Evolutionary conservation across 2,797 vertebrate genomes (phyloP).

Genomic region (Tragelaphus eurycerus): DNA sequence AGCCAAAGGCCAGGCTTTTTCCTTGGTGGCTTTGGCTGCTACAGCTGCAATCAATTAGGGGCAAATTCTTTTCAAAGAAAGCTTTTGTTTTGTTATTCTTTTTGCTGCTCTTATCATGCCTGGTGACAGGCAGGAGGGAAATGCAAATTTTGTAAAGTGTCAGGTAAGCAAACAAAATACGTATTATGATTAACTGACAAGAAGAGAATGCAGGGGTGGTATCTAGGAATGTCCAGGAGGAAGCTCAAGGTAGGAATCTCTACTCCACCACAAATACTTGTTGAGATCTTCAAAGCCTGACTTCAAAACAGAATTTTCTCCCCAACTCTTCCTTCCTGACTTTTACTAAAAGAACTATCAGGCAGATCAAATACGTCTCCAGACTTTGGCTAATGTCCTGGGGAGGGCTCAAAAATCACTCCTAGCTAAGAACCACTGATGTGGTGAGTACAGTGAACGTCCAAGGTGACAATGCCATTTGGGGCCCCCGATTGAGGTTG

Average conservation of each 20-base stretch:
- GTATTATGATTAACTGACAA: slow-evolving; percentile 65
- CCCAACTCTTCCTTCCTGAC: neutral
- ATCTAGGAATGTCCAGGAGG: neutral
- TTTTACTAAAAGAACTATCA: neutral
- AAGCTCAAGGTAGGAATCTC: slow-evolving; percentile 41
- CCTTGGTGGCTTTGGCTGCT: slow-evolving; percentile 88
- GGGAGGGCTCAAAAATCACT: neutral
- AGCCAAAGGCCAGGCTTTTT: slow-evolving; percentile 88
- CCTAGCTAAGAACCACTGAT: neutral
- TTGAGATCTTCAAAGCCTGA: slow-evolving; percentile 59
- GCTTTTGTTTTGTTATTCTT: slow-evolving; percentile 63
- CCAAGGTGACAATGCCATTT: neutral
- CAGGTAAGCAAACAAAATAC: slow-evolving; percentile 77
- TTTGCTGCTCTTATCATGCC: slow-evolving; percentile 39
- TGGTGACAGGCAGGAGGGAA: slow-evolving; percentile 60
- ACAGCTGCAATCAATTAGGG: slow-evolving; percentile 92
- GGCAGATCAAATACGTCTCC: neutral
- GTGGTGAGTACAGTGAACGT: too few relatives aligned
- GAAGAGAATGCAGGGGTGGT: slow-evolving; percentile 68
- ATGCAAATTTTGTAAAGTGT: slow-evolving; percentile 79
- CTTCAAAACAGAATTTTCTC: neutral
- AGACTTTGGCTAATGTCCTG: neutral
- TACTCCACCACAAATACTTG: slow-evolving; percentile 51
- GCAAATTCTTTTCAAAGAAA: slow-evolving; percentile 86
- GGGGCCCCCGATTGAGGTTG: neutral